A percentile compares a stretch with the other conserved stretches of the same genome.
phyloP scores from a whole-genome alignment of 2,888 invertebrate genomes.

The Parthenolecanium corni region DNA sequence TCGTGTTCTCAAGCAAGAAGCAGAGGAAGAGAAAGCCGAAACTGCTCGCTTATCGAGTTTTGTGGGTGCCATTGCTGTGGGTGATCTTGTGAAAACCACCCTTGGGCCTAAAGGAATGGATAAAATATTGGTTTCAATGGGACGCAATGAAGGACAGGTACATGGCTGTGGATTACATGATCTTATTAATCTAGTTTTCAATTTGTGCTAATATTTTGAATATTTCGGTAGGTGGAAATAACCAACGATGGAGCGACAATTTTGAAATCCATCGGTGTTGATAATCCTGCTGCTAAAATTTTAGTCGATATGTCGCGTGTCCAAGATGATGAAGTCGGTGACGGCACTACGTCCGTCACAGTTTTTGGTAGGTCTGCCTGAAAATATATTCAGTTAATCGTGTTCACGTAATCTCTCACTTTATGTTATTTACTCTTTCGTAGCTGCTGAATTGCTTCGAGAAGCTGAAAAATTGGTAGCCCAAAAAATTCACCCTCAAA shows the following conservation, averaged over 20 bases:
- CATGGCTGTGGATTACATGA: constrained; percentile 25
- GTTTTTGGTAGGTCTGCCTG: constrained; percentile 59
- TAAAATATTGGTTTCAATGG: constrained; percentile 71
- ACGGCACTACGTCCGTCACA: constrained; percentile 99
- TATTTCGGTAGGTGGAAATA: constrained; percentile 62
- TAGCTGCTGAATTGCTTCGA: constrained; percentile 81
- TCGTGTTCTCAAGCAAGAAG: constrained; percentile 85
- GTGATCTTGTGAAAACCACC: constrained; percentile 95
- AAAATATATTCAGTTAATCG: no score
- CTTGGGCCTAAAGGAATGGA: constrained; percentile 99
- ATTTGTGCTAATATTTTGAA: neutral
- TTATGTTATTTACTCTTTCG: constrained; percentile 34
- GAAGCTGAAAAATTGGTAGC: constrained; percentile 90
- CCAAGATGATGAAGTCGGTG: constrained; percentile 98
- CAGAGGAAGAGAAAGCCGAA: constrained; percentile 96
- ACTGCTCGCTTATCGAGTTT: constrained; percentile 95
- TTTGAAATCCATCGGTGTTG: constrained; percentile 87
- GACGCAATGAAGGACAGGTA: constrained; percentile 61
- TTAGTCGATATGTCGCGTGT: constrained; percentile 97
- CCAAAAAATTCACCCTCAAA: constrained; percentile 95
- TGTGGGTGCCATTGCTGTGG: constrained; percentile 96
- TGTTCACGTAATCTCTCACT: neutral
- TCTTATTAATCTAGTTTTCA: neutral
- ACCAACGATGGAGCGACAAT: constrained; percentile 99
- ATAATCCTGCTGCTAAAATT: constrained; percentile 98